Conservation (phyloP, 2,113 vertebrate species). For the Corvus hawaiiensis region DNA sequence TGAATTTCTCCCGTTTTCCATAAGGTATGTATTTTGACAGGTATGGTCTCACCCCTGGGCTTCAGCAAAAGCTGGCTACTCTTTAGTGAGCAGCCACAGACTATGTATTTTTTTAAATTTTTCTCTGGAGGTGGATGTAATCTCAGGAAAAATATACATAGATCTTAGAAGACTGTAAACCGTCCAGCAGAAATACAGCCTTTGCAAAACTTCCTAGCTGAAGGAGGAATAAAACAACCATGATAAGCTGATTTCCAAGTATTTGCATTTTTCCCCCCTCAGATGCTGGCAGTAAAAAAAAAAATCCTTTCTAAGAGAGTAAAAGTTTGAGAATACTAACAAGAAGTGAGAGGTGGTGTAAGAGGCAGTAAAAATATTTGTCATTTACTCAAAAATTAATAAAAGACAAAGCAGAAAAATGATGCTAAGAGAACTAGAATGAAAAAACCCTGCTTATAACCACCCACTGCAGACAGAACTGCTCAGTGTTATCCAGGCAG, state of each 20-base stretch:
- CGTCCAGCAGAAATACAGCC: neutral
- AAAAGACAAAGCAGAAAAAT: neutral
- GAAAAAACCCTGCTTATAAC: neutral
- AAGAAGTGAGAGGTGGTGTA: neutral
- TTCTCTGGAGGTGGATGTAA: neutral
- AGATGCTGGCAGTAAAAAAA: neutral
- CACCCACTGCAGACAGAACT: neutral
- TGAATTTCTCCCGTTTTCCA: neutral
- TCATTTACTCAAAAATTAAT: neutral
- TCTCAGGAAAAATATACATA: neutral
- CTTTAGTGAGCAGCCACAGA: neutral
- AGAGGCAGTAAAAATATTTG: neutral
- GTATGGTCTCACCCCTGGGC: neutral
- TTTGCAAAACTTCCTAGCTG: neutral
- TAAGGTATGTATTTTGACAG: neutral
- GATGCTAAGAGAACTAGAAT: neutral
- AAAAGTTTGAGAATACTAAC: neutral
- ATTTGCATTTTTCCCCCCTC: neutral
- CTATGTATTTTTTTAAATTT: neutral
- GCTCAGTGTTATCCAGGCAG: accelerated
- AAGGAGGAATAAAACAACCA: neutral
- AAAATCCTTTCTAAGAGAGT: neutral
- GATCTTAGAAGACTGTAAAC: neutral
- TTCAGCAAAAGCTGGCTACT: neutral
- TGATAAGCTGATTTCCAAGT: neutral